These are phyloP conservation scores for Tylochromis polylepis DNA, from an alignment of 2,113 vertebrate species.

Conservation along the genomic window DNA sequence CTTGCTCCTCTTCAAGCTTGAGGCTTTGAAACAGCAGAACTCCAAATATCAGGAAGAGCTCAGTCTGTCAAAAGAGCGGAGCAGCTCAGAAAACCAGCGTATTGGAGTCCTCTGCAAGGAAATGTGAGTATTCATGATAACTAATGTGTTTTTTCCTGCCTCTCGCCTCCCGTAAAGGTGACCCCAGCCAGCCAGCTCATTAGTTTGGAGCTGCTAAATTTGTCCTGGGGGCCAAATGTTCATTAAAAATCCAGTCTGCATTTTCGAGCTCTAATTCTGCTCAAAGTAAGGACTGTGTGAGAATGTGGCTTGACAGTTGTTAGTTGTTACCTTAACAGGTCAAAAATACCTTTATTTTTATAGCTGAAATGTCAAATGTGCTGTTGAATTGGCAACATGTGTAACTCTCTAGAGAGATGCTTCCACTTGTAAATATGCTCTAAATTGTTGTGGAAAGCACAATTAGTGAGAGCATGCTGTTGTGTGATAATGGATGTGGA, in stretches of 20 bases:
- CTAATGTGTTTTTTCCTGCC: slow-evolving; percentile 25
- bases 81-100: slow-evolving; percentile 78
- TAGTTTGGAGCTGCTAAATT: not conserved
- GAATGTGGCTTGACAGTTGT: not conserved
- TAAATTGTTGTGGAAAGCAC: not conserved
- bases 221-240: not conserved
- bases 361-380: not conserved
- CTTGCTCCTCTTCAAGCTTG: slow-evolving; percentile 76
- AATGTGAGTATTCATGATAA: slow-evolving; percentile 76
- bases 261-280: not conserved
- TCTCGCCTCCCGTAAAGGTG: not conserved
- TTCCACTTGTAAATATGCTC: not conserved
- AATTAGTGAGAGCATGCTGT: not conserved
- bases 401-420: not conserved
- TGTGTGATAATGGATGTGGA: slow-evolving; percentile 1
- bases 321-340: not conserved
- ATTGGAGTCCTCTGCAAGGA: slow-evolving; percentile 82
- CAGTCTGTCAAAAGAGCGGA: slow-evolving; percentile 78
- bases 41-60: slow-evolving; percentile 83
- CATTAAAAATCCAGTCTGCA: not conserved
- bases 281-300: not conserved
- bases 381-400: not conserved
- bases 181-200: not conserved
- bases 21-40: slow-evolving; percentile 85
- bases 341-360: not conserved